These are phyloP conservation scores for Eupithecia pulchellata DNA, from an alignment of 2,888 invertebrate species.

Conservation along the genomic window DNA sequence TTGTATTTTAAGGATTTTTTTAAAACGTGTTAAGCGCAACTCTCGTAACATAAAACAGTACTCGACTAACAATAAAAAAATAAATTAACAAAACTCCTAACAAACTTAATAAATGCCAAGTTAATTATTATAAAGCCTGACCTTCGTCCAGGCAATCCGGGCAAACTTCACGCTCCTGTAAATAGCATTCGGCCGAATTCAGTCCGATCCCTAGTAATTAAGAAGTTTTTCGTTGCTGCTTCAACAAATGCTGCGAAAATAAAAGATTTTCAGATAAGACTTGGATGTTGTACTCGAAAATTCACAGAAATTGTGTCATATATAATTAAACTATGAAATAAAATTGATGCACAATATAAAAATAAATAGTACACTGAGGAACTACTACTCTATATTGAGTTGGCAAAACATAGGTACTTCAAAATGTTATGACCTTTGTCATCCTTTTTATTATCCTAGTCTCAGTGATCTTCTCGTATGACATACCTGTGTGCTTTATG, in stretches of 20 bases:
- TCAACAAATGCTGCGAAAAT: constrained; percentile 12
- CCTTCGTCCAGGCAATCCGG: constrained; percentile 12
- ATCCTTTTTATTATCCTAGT: background rate
- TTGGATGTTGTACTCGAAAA: background rate
- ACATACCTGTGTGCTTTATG: background rate
- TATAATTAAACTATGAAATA: background rate
- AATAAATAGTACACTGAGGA: background rate
- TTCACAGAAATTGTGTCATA: background rate
- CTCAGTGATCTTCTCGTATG: background rate
- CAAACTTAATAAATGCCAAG: constrained; percentile 7
- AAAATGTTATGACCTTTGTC: background rate
- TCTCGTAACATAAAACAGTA: background rate
- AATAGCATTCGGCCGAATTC: constrained; percentile 19
- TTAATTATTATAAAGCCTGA: constrained; percentile 10
- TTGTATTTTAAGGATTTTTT: background rate
- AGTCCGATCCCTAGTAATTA: constrained; percentile 27
- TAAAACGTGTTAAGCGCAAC: background rate
- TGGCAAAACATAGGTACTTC: too few relatives aligned
- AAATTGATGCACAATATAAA: background rate
- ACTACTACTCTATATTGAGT: too few relatives aligned
- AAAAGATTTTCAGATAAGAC: constrained; percentile 1
- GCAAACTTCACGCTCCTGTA: constrained; percentile 7
- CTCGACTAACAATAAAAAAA: background rate
- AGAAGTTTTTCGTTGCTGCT: constrained; percentile 7
- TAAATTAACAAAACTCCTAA: background rate